phyloP scores from a whole-genome alignment of 2,113 vertebrate genomes.

The Guaruba guarouba region DNA sequence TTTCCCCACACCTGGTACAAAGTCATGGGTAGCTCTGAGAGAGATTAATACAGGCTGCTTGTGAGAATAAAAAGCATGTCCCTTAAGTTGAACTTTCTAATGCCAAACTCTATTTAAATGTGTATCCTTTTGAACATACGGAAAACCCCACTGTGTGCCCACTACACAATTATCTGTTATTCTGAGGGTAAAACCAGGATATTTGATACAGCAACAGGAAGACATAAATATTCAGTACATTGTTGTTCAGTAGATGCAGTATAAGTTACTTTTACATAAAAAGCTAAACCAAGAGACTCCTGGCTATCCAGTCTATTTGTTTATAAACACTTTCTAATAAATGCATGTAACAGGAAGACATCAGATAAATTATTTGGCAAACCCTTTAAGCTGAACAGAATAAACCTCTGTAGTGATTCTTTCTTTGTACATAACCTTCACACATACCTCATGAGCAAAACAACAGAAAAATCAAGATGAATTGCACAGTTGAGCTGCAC shows the following conservation, averaged over 20 bases:
- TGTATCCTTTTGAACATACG: background rate
- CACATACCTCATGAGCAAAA: accelerated
- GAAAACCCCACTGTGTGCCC: background rate
- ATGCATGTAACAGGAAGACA: background rate
- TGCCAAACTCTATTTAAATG: background rate
- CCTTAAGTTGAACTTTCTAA: background rate
- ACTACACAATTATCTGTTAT: background rate
- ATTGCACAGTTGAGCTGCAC: background rate
- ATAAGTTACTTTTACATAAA: background rate
- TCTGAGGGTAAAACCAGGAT: background rate
- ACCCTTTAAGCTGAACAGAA: background rate
- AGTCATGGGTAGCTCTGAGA: background rate
- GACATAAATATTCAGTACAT: background rate
- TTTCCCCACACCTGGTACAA: accelerated
- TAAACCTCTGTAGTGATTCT: background rate
- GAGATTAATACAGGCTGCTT: background rate
- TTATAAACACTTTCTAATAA: background rate
- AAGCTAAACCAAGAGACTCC: background rate
- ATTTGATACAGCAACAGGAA: background rate
- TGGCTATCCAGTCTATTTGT: background rate
- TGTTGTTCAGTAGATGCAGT: background rate
- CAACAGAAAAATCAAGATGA: background rate
- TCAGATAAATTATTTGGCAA: background rate
- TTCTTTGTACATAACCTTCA: background rate
- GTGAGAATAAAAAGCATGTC: background rate